A percentile compares a stretch with the other conserved stretches of the same genome.
Evolutionary conservation across 2,113 vertebrate species (phyloP).

Genomic region (Rutilus rutilus): DNA sequence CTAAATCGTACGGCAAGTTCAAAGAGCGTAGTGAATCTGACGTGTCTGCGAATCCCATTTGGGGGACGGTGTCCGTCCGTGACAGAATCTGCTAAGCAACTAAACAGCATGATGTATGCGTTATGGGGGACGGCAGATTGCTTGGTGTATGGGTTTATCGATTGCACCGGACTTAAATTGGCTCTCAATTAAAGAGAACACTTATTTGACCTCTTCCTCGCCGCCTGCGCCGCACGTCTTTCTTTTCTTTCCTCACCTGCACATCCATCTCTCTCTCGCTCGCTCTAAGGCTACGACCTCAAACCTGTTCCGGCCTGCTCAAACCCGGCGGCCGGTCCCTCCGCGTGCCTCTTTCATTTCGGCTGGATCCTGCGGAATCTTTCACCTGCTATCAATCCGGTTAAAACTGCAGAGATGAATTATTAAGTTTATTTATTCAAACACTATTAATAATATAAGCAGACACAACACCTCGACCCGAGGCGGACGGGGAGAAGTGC

Average conservation of each 20-base stretch:
- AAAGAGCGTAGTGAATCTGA: not conserved
- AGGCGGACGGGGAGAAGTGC: not conserved
- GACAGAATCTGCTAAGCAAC: conserved; percentile 51
- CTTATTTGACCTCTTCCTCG: conserved; percentile 72
- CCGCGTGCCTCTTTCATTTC: conserved; percentile 42
- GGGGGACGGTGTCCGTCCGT: conserved; percentile 48
- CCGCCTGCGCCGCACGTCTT: conserved; percentile 59
- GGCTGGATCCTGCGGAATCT: conserved; percentile 31
- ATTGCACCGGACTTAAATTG: conserved; percentile 76
- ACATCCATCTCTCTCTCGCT: conserved; percentile 57
- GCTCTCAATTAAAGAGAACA: conserved; percentile 77
- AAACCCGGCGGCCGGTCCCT: conserved; percentile 42
- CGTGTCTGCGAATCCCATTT: conserved; percentile 54
- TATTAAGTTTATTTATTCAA: conserved; percentile 76
- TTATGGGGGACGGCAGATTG: conserved; percentile 56
- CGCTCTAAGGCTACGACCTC: conserved; percentile 61
- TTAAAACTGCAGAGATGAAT: conserved; percentile 71
- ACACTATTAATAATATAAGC: conserved; percentile 71
- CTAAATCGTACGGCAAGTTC: conserved; percentile 21
- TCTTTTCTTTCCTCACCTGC: conserved; percentile 51
- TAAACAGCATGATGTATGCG: conserved; percentile 57
- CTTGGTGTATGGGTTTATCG: conserved; percentile 72
- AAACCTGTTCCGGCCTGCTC: conserved; percentile 21
- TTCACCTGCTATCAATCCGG: conserved; percentile 61
- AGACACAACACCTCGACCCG: conserved; percentile 38